Evolutionary conservation across 2,888 invertebrate genomes (phyloP), one percentile per base, ranked within the genome.

Genomic region (Pyrocoelia pectoralis): DNA sequence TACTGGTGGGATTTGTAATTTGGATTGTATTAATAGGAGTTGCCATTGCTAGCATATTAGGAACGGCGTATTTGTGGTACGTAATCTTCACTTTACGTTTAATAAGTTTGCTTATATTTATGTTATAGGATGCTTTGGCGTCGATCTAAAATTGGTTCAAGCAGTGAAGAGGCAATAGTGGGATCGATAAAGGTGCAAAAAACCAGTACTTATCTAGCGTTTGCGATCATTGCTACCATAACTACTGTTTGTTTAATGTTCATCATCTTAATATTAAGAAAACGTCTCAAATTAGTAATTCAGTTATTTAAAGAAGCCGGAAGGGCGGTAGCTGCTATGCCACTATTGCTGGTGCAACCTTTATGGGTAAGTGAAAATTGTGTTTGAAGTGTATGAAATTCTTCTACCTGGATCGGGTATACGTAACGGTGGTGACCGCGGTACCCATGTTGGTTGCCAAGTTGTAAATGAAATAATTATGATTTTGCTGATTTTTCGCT

Each of bases 271-370:
- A 61, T 86, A 0, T 84, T 89, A 84, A 79, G 88, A 63, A 88
- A 87, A 71, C 81, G 88, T 59, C 87, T 89, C 54, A 79, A 83
- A 63, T 79, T 89, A 56, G 88, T 89, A 0, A 84, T 88, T 17
- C 84, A 86, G 67, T 79, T 90, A 18, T 89, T 89, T 73, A 83
- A 83, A 69, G 89, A 90, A 79, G 86, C 89, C 17, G 89, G 88
- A 53, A 89, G 88, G 78, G 88, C 88, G 0, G 78, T 89, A 18
- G 79, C 82, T 19, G 80, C 83, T 9, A 88, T 89, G 86, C 89
- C 89, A 0, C 72, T 83, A 0, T 71, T 90, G 10, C 77, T 89
- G 4, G 73, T 88, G 10, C 85, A 88, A 76, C 89, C 89, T 1
- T 68, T 89, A 64, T 77, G 85, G 79, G 89, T 89, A 81, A 58